A percentile compares a stretch with the other conserved stretches of the same genome.
Evolutionary conservation across 1,140 invertebrate species (phyloP).

Genomic region (Harlomillsia oculata): DNA sequence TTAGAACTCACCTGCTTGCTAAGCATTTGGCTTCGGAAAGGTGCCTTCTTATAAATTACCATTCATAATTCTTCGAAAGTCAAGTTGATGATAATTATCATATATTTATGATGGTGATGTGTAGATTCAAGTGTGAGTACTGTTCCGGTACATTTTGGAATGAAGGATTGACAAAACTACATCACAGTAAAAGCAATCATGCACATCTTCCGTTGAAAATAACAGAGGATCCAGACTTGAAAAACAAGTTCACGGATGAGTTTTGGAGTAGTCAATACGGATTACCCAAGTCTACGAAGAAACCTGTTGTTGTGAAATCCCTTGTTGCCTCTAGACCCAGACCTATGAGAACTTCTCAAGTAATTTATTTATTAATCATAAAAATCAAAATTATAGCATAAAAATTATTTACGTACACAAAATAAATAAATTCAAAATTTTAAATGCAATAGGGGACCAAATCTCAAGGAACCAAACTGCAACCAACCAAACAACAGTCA

Average conservation of each 20-base stretch:
- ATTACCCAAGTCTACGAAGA: slow-evolving; percentile 10
- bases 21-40: slow-evolving; percentile 38
- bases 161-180: slow-evolving; percentile 13
- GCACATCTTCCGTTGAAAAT: slow-evolving; percentile 5
- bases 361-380: neutral
- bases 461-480: neutral
- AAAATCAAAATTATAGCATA: neutral
- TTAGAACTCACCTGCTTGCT: slow-evolving; percentile 41
- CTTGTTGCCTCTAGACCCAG: neutral
- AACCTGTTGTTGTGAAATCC: neutral
- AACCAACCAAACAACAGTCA: too few relatives aligned
- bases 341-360: neutral
- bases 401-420: neutral
- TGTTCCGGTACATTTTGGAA: slow-evolving; percentile 37
- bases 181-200: slow-evolving; percentile 18
- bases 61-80: slow-evolving; percentile 8
- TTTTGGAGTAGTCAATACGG: slow-evolving; percentile 25
- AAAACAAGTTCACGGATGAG: slow-evolving; percentile 10
- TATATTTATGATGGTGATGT: neutral
- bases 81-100: neutral
- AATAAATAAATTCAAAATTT: neutral
- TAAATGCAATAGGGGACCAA: neutral
- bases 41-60: slow-evolving; percentile 5
- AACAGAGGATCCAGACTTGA: slow-evolving; percentile 7
- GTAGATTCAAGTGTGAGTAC: slow-evolving; percentile 39